Evolutionary conservation across 2,888 invertebrate species (phyloP), one percentile per base, ranked within the genome.

Genomic region (Lithophane socia): DNA sequence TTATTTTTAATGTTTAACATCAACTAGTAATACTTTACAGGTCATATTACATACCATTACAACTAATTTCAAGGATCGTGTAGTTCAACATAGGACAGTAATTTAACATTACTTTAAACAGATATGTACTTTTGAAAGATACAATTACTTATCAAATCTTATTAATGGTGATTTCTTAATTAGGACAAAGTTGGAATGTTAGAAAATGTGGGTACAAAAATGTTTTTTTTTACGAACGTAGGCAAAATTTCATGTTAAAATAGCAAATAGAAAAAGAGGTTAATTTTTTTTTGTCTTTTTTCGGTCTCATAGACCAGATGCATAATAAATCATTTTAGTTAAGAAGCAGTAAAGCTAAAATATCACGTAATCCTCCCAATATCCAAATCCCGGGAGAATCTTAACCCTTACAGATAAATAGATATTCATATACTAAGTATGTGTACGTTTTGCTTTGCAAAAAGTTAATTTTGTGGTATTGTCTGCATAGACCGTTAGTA

Each of bases 291-390:
- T 83, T 84, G 85, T 86, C 86, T 88, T 88, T 82, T 86, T 87
- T 87, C 87, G 92, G 94, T 93, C 96, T 96, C 88, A 89, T 86
- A 96, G 96, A 95, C 95, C 94, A 82, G 84, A 88, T 90, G 91
- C 87, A 87, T 88, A 85, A 91, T 91, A 92, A 88, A 84, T 93
- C 93, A 90, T 89, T 90, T 94, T 91, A 93, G 91, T 88, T 91
- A 92, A 92, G 93, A 94, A 95, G 96, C 96, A 92, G 94, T 96
- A 96, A 96, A 96, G 96, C 96, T 96, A 94, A 95, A 94, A 95
- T 96, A 96, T 96, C 96, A 96, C 96, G 90, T 90, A 92, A 94
- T 94, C 92, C 95, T 94, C 95, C 52, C 52, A 52, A 52, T 52
- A 52, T 52, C 52, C 52, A 52, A 52, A 52, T 88, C 79, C 80